A percentile compares a stretch with the other conserved stretches of the same genome.
Evolutionary conservation across 2,797 vertebrate genomes (phyloP).

Genomic region (Chelon labrosus): DNA sequence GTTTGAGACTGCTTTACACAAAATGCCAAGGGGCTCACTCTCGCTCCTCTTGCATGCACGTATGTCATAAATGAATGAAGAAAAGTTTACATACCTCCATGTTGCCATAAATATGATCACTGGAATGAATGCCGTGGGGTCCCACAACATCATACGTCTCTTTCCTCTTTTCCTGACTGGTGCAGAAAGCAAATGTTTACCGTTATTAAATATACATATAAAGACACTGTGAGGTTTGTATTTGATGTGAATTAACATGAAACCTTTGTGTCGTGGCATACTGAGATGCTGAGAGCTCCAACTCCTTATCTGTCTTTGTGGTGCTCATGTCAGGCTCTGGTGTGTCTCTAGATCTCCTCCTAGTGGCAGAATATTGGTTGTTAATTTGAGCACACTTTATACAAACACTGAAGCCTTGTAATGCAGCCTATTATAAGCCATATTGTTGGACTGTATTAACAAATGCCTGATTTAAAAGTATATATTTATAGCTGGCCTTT

Average conservation of each 20-base stretch:
- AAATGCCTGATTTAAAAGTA: neutral
- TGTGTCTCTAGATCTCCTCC: conserved; percentile 10
- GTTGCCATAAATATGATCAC: conserved; percentile 64
- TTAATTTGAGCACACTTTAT: neutral
- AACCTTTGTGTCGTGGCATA: conserved; percentile 42
- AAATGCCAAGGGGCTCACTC: no score
- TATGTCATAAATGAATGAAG: neutral
- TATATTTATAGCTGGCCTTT: neutral
- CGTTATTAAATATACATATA: neutral
- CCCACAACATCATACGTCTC: neutral
- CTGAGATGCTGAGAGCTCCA: neutral
- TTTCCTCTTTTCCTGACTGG: no score
- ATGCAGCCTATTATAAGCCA: neutral
- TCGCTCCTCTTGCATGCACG: neutral
- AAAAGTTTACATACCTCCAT: conserved; percentile 56
- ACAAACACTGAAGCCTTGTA: no score
- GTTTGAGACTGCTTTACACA: no score
- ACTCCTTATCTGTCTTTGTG: neutral
- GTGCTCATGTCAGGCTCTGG: neutral
- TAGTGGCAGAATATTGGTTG: conserved; percentile 27
- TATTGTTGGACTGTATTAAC: neutral
- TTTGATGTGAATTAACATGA: neutral
- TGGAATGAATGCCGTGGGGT: neutral
- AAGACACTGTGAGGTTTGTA: neutral
- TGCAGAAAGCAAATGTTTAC: no score